phyloP scores from a whole-genome alignment of 2,113 vertebrate genomes.

The Dasyurus viverrinus region DNA sequence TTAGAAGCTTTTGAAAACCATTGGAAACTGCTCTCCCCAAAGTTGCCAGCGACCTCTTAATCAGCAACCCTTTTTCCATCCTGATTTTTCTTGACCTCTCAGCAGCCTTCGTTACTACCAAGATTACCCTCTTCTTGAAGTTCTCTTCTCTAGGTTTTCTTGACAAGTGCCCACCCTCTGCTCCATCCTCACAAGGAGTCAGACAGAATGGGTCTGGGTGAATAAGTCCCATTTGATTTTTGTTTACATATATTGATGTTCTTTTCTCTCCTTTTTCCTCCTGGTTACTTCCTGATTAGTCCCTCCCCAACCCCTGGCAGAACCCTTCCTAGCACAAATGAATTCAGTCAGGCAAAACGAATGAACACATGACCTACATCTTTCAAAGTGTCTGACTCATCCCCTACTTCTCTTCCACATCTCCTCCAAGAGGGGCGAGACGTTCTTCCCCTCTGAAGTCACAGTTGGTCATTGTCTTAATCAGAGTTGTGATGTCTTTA shows the following conservation, averaged over 20 bases:
- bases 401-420: background rate
- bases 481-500: background rate
- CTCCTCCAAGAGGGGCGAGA: background rate
- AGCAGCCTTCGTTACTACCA: background rate
- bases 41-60: background rate
- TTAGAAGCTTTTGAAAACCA: background rate
- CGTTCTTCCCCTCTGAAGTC: background rate
- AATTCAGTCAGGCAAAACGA: background rate
- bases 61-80: too few relatives aligned
- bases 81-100: background rate
- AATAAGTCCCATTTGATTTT: background rate
- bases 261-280: background rate
- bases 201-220: background rate
- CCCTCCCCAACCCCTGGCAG: accelerated
- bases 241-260: background rate
- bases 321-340: background rate
- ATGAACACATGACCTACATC: background rate
- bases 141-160: background rate
- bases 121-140: background rate
- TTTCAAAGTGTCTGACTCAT: background rate
- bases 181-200: background rate
- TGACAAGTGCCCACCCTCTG: background rate
- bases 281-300: background rate
- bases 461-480: background rate
- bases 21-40: background rate